Percentiles rank a stretch among this genome's conserved stretches.
Evolutionary conservation across 2,797 vertebrate species (phyloP).

Genomic region (Amblyopsis hoosieri): DNA sequence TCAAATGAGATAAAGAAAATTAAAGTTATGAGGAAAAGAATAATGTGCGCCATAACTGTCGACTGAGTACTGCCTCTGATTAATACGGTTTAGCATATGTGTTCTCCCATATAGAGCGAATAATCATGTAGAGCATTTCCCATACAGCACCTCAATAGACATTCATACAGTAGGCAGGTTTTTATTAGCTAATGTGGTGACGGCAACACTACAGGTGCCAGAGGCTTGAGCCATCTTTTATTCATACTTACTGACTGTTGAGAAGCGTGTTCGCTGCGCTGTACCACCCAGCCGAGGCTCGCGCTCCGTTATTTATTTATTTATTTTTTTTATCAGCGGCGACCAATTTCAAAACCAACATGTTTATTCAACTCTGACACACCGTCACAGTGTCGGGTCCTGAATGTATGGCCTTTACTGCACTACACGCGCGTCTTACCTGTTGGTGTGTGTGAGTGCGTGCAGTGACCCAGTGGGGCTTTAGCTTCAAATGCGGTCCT

Average conservation of each 20-base stretch:
- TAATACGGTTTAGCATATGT: too few species aligned
- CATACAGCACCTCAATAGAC: too few species aligned
- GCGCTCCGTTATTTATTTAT: slow-evolving; percentile 5
- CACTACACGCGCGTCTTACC: slow-evolving; percentile 16
- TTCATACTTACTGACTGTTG: slow-evolving; percentile 44
- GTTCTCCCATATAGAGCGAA: too few species aligned
- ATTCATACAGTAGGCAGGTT: too few species aligned
- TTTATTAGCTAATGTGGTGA: slow-evolving; percentile 40
- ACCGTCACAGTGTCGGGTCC: slow-evolving; percentile 55
- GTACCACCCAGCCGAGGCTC: slow-evolving; percentile 25
- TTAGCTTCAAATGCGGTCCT: slow-evolving; percentile 49
- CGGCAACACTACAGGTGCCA: slow-evolving; percentile 9
- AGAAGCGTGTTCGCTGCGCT: slow-evolving; percentile 59
- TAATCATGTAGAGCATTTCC: too few species aligned
- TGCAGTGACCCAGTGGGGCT: slow-evolving; percentile 42
- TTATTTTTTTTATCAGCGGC: slow-evolving; percentile 14
- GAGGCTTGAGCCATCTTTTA: slow-evolving; percentile 30
- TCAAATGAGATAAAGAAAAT: too few species aligned
- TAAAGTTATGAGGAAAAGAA: too few species aligned
- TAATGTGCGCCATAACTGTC: too few species aligned
- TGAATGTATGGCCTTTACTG: slow-evolving; percentile 66
- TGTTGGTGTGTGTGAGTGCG: neutral
- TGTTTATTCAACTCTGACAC: slow-evolving; percentile 63
- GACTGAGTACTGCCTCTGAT: too few species aligned
- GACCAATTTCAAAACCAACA: slow-evolving; percentile 42